phyloP scores from a whole-genome alignment of 1,140 invertebrate species.

The Bombus sylvicola region DNA sequence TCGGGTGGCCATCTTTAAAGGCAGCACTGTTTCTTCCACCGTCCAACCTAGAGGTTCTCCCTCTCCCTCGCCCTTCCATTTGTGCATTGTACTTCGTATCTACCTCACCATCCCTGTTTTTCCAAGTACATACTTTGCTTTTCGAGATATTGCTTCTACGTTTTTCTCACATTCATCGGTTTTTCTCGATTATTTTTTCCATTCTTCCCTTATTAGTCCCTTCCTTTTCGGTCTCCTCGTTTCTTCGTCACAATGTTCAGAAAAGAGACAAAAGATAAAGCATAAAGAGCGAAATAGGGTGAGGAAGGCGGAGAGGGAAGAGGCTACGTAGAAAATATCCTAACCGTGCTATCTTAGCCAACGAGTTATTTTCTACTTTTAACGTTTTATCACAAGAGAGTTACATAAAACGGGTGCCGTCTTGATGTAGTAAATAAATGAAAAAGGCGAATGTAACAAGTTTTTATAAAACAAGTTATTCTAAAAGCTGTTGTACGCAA shows the following conservation, averaged over 20 bases:
- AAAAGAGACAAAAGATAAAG: not conserved
- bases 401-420: not conserved
- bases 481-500: not conserved
- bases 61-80: conserved; percentile 29
- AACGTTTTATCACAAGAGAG: not conserved
- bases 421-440: no score
- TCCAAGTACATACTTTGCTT: not conserved
- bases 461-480: not conserved
- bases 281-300: not conserved
- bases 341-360: no score
- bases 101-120: not conserved
- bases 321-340: not conserved
- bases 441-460: no score
- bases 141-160: not conserved
- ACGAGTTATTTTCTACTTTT: not conserved
- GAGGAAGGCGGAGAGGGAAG: not conserved
- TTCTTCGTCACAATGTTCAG: not conserved
- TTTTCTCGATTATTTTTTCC: no score
- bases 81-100: not conserved
- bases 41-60: not conserved
- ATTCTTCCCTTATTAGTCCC: not conserved
- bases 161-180: not conserved
- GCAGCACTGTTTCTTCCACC: conserved; percentile 58
- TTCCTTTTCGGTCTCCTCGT: no score
- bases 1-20: conserved; percentile 67